Base-by-base conservation (phyloP, 2,888 invertebrate species). In the Periphyllus acericola region DNA sequence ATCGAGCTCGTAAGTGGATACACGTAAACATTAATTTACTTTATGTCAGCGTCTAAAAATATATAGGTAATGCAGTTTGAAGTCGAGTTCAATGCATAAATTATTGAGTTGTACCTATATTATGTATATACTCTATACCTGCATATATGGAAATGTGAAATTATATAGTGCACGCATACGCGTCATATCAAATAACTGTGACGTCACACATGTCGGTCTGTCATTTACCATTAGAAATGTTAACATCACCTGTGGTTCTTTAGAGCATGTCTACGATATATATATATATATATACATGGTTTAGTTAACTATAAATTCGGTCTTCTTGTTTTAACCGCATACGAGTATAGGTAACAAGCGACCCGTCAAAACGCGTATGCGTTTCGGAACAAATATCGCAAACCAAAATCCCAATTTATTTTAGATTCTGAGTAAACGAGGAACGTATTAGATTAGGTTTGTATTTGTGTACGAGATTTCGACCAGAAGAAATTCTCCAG, bases 1-100 rank as follows among this genome's bases (percentile, higher is more conserved):
- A n/a, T 21, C 14, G 66, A 8, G 4, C n/a, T 46, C 6, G 19
- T 1, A 55, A 55, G 6, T 21, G 19, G 11, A 46, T 46, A 17
- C 55, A 17, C 29, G 75, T n/a, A 78, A 52, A 32, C 29, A 40
- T 52, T 78, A 46, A 78, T 78, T 78, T 78, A 52, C 52, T 78
- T 78, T 52, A 52, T 21, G 78, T 78, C 78, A 78, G 32, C 52
- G 21, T 46, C 29, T 29, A 29, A 29, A 21, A 78, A 78, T 66
- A 46, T 46, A 46, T 46, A 25, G 4, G 21, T 21, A n/a, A 66
- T 3, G 21, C n/a, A 21, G 8, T n/a, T 66, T n/a, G n/a, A 66
- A 66, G n/a, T 66, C 14, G 66, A 66, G 66, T 66, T 66, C 21
- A 66, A 66, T n/a, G 66, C 66, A n/a, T 66, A n/a, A 8, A n/a